Conservation (phyloP, 2,797 vertebrate genomes). For the Eptatretus atami region DNA sequence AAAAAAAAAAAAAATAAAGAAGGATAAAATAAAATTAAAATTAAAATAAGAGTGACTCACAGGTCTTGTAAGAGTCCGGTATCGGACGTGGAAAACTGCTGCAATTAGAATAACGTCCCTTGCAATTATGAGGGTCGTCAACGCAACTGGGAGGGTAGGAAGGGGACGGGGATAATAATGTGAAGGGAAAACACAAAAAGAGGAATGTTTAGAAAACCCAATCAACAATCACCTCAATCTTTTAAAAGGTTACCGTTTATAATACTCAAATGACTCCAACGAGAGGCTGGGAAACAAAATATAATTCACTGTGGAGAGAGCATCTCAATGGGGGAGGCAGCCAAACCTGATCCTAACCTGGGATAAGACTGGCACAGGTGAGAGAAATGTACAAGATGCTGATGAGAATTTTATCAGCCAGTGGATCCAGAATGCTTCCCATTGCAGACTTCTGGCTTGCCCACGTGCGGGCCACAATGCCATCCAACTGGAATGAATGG, state of each 20-base stretch:
- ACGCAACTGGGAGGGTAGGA: slow-evolving; percentile 22
- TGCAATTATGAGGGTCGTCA: slow-evolving; percentile 51
- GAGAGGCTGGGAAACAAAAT: background rate
- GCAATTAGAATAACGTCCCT: slow-evolving; percentile 57
- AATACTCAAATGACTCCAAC: background rate
- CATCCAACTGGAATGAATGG: slow-evolving; percentile 31
- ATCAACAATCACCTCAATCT: too few species aligned
- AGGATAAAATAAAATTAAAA: background rate
- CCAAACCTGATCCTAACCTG: slow-evolving; percentile 27
- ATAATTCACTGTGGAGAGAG: slow-evolving; percentile 7
- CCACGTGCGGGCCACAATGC: slow-evolving; percentile 85
- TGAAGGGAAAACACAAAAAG: background rate
- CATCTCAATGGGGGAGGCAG: background rate
- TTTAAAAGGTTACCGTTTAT: too few species aligned
- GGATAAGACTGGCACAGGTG: slow-evolving; percentile 64
- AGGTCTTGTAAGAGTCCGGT: slow-evolving; percentile 72
- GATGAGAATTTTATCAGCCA: slow-evolving; percentile 96
- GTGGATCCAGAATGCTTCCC: slow-evolving; percentile 77
- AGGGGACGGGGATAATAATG: background rate
- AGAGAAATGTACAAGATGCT: slow-evolving; percentile 67
- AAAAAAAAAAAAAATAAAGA: slow-evolving; percentile 4
- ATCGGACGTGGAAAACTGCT: slow-evolving; percentile 76
- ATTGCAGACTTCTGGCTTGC: slow-evolving; percentile 69
- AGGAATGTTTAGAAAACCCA: too few species aligned
- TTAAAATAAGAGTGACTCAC: slow-evolving; percentile 20